These are phyloP conservation scores for Ia io DNA, from an alignment of 2,113 vertebrate species.

Conservation along the genomic window DNA sequence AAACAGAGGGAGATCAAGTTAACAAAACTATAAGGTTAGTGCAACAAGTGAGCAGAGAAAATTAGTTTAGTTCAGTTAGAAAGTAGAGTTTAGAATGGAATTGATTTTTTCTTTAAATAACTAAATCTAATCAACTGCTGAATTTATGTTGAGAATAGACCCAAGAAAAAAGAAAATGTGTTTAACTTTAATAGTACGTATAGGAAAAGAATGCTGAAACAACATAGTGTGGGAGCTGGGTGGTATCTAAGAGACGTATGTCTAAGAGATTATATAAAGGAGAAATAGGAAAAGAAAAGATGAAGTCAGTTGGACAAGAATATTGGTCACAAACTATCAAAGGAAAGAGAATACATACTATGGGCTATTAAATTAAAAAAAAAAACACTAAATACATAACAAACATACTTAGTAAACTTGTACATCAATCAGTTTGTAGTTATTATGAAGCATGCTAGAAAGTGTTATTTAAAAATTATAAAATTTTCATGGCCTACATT, in stretches of 20 bases:
- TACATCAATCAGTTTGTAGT: neutral
- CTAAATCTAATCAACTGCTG: neutral
- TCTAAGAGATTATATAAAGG: neutral
- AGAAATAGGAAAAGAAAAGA: neutral
- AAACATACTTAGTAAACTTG: neutral
- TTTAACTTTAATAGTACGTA: neutral
- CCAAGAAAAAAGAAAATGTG: neutral
- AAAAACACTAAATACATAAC: neutral
- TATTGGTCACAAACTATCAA: neutral
- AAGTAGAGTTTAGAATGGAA: slow-evolving; percentile 16
- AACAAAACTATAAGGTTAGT: neutral
- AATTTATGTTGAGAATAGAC: slow-evolving; percentile 10
- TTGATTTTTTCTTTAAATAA: neutral
- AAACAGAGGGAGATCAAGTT: neutral
- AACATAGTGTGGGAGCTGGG: neutral
- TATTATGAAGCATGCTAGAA: neutral
- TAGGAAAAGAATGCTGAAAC: neutral
- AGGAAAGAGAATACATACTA: neutral
- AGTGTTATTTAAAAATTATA: neutral
- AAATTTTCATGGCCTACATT: neutral
- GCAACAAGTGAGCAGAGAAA: neutral
- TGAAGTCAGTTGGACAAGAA: neutral
- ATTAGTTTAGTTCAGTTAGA: neutral
- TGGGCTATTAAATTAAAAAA: neutral
- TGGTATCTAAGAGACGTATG: neutral